Evolutionary conservation across 2,797 vertebrate genomes (phyloP).

Genomic region (Hemibagrus guttatus): DNA sequence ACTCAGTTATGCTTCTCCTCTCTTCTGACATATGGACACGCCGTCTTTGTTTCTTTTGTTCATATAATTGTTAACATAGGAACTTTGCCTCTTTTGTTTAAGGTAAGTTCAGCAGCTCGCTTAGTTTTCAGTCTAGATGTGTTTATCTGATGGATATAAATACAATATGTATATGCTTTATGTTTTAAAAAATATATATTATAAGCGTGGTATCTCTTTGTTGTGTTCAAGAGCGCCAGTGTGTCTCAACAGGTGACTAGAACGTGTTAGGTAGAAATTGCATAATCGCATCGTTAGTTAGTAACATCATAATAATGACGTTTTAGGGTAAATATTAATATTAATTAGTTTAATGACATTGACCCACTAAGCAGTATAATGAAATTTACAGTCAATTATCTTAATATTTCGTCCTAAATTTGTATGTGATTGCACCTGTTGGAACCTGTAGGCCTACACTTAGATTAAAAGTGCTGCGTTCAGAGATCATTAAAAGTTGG

Average conservation of each 20-base stretch:
- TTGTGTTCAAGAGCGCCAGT: not conserved
- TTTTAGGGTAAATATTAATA: not conserved
- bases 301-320: no score
- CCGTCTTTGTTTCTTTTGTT: slow-evolving; percentile 29
- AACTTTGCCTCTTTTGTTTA: slow-evolving; percentile 12
- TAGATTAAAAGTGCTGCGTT: not conserved
- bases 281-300: not conserved
- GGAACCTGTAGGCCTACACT: not conserved
- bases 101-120: slow-evolving; percentile 16
- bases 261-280: not conserved
- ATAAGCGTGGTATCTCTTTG: not conserved
- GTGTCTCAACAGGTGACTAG: slow-evolving; percentile 16
- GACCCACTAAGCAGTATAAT: not conserved
- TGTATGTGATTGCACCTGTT: not conserved
- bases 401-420: not conserved
- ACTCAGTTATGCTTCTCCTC: not conserved
- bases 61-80: not conserved
- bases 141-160: not conserved
- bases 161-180: not conserved
- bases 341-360: no score
- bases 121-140: not conserved
- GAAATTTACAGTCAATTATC: not conserved
- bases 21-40: not conserved
- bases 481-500: not conserved
- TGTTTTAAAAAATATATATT: not conserved